Evolutionary conservation across 1,140 invertebrate genomes (phyloP), one percentile per base, ranked within the genome.

Genomic region (Bombus soroeensis): DNA sequence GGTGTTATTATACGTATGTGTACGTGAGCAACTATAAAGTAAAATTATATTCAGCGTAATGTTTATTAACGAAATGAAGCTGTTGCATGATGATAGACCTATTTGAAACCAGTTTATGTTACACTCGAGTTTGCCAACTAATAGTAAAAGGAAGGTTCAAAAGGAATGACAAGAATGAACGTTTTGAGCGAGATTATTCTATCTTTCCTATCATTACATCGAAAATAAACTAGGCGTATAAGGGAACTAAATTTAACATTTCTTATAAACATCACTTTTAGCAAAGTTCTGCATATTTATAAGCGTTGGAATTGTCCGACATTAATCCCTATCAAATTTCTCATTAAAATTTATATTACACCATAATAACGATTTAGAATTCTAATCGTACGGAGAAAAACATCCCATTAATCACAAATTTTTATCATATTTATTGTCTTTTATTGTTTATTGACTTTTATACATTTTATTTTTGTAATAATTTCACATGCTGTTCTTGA

Each of bases 51-150:
- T 53, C 18, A 53, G 6, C 18, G 5, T 22, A 53, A 70, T 2
- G 37, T 72, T 34, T 37, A 71, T 28, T 15, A 81, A 62, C 43
- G 68, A 59, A 72, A 72, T 71, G 62, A 72, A 72, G 37, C 59
- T 37, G 74, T 59, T 59, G 53, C 53, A 28, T 13, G 68, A 13
- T 72, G 47, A 72, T 72, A 72, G 34, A 34, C 25, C 15, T 32
- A 41, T 81, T 66, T 41, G 4, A 72, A 81, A 81, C 79, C 79
- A 39, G 79, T 81, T 81, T 72, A 37, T 34, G 41, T 47, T 66
- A 43, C 32, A n/a, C 37, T n/a, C 25, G 34, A 41, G 28, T 57
- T 41, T 59, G 22, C 53, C 41, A 34, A 59, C 37, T 59, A 73
- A 62, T 59, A 39, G 28, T 41, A 39, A 18, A 22, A 18, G 28